Evolutionary conservation across 2,888 invertebrate genomes (phyloP), one percentile per base, ranked within the genome.

Genomic region (Melangyna quadrimaculata): DNA sequence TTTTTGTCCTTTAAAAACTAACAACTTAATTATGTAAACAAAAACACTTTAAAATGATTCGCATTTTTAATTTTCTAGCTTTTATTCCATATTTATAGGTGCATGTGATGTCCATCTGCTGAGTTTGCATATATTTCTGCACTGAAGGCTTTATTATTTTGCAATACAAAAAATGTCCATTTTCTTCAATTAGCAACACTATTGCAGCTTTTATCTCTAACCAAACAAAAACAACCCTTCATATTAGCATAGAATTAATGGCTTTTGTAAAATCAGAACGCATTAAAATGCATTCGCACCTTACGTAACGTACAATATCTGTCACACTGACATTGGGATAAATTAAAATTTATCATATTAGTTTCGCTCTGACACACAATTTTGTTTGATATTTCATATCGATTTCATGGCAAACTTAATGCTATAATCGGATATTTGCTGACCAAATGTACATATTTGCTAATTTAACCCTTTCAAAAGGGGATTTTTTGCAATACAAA

Each of bases 371-470:
- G 73, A 55, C 72, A 61, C 22, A 57, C 12, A 27, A 37, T 27
- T 27, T 7, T 1, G 7, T 14, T 14, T 37, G 14, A 53, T 4
- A 4, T 53, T 53, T 53, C 63, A 51, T 57, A 74, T 74, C 55
- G 80, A 84, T 80, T 80, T 61, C 75, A 80, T 55, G 82, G 67
- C n/a, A 19, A 57, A 77, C 71, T 80, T 73, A 72, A 37, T 72
- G 67, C 17, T 22, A 83, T 55, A 78, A 81, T 78, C 40, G 27
- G 63, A 40, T 78, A 71, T 78, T 78, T 78, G 48, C 55, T 61
- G 43, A 57, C 22, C 19, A 48, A 53, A 27, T n/a, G 4, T 29
- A 45, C 29, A 19, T 57, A 10, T 45, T 55, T 43, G 45, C 32
- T 22, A 43, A 59, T 72, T 72, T n/a, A 19, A 53, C 40, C 27